Evolutionary conservation across 2,113 vertebrate species (phyloP).

Genomic region (Myotis yumanensis): DNA sequence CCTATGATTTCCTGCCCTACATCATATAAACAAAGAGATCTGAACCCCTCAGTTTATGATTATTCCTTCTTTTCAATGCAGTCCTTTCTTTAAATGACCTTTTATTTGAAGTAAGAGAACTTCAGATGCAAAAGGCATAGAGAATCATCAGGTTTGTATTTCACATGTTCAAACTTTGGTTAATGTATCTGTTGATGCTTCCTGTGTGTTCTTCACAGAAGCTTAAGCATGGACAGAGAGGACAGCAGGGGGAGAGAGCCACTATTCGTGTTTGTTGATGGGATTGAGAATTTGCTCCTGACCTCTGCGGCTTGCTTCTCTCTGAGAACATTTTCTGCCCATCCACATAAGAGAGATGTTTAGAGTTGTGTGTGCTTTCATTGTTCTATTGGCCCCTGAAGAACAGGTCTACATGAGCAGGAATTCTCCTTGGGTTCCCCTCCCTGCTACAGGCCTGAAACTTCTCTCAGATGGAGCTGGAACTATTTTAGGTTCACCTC

Average conservation of each 20-base stretch:
- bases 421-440: not conserved
- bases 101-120: slow-evolving; percentile 4
- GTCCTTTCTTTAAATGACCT: slow-evolving; percentile 1
- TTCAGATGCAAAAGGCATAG: not conserved
- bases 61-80: slow-evolving; percentile 2
- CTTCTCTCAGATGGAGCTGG: not conserved
- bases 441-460: not conserved
- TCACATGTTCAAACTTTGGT: not conserved
- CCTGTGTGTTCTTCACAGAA: not conserved
- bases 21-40: not conserved
- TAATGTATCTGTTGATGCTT: slow-evolving; percentile 21
- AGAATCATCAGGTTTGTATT: not conserved
- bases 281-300: not conserved
- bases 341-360: not conserved
- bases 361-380: not conserved
- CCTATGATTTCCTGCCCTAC: not conserved
- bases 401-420: not conserved
- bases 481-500: not conserved
- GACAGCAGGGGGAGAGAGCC: not conserved
- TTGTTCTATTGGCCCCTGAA: not conserved
- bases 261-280: not conserved
- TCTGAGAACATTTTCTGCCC: not conserved
- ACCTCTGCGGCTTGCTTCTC: not conserved
- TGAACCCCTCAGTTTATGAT: not conserved
- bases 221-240: not conserved